A percentile compares a stretch with the other conserved stretches of the same genome.
Conservation (phyloP, 1,140 invertebrate genomes). For the Stenopsyche tienmushanensis region DNA sequence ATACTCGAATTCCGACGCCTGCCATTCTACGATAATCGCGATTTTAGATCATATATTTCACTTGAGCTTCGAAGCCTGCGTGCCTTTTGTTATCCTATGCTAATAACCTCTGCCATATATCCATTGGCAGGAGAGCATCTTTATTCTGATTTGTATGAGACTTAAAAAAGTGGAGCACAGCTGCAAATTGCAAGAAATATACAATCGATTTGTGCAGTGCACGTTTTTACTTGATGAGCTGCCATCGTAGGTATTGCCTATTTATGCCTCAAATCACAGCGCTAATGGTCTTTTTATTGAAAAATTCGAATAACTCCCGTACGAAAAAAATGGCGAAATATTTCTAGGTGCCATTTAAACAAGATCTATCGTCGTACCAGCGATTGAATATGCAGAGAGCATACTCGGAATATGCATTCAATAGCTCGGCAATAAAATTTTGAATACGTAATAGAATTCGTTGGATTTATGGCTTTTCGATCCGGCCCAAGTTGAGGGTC, state of each 20-base stretch:
- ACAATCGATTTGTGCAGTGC: neutral
- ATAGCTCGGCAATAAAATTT: neutral
- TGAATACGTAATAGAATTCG: neutral
- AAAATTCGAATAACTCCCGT: too few species aligned
- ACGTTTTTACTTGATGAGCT: neutral
- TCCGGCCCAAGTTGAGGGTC: conserved; percentile 1
- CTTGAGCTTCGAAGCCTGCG: too few species aligned
- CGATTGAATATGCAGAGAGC: too few species aligned
- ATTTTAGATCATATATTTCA: neutral
- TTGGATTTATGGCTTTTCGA: neutral
- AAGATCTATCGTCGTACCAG: too few species aligned
- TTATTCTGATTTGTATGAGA: too few species aligned
- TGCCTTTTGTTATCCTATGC: too few species aligned
- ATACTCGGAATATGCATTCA: neutral
- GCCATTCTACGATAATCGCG: neutral
- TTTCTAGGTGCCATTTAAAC: too few species aligned
- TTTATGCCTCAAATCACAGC: neutral
- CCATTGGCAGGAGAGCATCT: too few species aligned
- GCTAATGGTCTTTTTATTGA: neutral
- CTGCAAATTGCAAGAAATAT: too few species aligned
- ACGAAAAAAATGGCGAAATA: too few species aligned
- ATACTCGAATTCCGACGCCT: neutral
- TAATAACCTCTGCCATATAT: too few species aligned
- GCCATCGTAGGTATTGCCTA: neutral
- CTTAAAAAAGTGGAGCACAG: too few species aligned